These are phyloP conservation scores for Leptura quadrifasciata DNA, from an alignment of 2,888 invertebrate genomes.

Conservation along the genomic window DNA sequence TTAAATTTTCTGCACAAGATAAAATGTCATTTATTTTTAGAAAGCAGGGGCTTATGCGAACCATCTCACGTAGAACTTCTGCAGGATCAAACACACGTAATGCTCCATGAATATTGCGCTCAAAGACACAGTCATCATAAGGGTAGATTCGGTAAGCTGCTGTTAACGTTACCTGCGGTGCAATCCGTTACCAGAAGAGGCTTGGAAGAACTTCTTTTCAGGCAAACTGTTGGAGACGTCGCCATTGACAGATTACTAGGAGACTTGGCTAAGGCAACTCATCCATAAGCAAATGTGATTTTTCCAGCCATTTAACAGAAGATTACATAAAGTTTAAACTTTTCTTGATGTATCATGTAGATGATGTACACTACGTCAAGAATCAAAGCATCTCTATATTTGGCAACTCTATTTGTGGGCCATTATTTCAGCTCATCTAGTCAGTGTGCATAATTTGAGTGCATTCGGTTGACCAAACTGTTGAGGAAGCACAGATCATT, in stretches of 20 bases:
- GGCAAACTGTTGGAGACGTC: conserved; percentile 85
- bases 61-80: conserved; percentile 79
- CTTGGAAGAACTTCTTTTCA: conserved; percentile 84
- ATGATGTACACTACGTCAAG: not conserved
- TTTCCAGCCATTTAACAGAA: not conserved
- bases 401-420: not conserved
- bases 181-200: conserved; percentile 70
- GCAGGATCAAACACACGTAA: conserved; percentile 88
- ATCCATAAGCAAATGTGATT: conserved; percentile 43
- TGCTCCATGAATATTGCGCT: conserved; percentile 83
- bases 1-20: too few relatives aligned
- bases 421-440: not conserved
- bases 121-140: conserved; percentile 70
- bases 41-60: conserved; percentile 79
- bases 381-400: not conserved
- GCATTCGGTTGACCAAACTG: too few relatives aligned
- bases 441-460: not conserved
- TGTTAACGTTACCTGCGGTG: conserved; percentile 83
- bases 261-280: conserved; percentile 77
- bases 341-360: too few relatives aligned
- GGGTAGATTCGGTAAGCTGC: conserved; percentile 83
- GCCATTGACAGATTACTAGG: conserved; percentile 82
- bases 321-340: not conserved
- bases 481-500: too few relatives aligned
- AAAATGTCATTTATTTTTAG: conserved; percentile 69